Base-by-base conservation (phyloP, 2,113 vertebrate genomes). In the Dromaius novaehollandiae region DNA sequence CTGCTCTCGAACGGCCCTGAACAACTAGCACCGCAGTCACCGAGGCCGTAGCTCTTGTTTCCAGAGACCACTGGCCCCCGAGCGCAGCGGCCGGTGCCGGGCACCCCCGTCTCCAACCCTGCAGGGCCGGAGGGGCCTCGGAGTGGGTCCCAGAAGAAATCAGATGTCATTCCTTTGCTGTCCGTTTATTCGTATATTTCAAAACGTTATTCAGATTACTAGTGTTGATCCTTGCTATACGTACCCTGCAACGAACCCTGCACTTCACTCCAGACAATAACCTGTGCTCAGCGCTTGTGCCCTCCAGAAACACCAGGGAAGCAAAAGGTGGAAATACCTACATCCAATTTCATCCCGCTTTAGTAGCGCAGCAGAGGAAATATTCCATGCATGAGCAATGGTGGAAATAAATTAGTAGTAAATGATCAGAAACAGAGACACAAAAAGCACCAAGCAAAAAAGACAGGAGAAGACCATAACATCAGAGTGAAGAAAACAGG, bases 211-310 rank as follows among this genome's bases (percentile, higher is more conserved):
- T 42, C 22, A 34, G 19, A 55, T 40, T 2, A 30, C 11, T 53
- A 21, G 3, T 3, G 4, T 10, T 24, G 25, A 20, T 11, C 12
- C 44, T 76, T n/a, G 38, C 50, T 44, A 17, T 0, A 38, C 9
- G 44, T 40, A 44, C 15, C 25, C 42, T 11, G 12, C 3, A 38
- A 17, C 4, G 32, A 38, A 38, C 38, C 38, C 28, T 66, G 46
- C 3, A 1, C 42, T 32, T 40, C 58, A 7, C 20, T 60, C 65
- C 21, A 56, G 12, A 28, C 34, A 38, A 15, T 11, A 32, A 32
- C 44, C 44, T 34, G n/a, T 18, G 8, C 22, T 79, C 61, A 10
- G 10, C 25, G 60, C 50, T 28, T 20, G 20, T 17, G 22, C 48
- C 46, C 22, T 25, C 44, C 16, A 36, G 22, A 50, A 26, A 50